These are phyloP conservation scores for Sapayoa aenigma DNA, from an alignment of 2,113 vertebrate genomes.

Conservation along the genomic window DNA sequence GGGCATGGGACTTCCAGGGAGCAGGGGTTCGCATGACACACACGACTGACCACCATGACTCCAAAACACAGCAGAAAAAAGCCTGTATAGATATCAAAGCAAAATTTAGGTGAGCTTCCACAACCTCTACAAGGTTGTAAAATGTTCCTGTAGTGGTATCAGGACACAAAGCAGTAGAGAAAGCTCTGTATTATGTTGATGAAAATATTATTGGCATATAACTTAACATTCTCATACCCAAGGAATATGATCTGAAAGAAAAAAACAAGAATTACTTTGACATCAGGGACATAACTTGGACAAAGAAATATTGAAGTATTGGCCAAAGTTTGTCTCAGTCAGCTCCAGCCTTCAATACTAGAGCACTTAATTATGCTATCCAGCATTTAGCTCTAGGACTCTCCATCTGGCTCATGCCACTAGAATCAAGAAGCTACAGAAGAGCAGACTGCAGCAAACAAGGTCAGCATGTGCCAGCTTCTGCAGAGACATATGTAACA, in stretches of 20 bases:
- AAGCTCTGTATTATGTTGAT: background rate
- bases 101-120: background rate
- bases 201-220: background rate
- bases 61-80: background rate
- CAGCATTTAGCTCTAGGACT: slow-evolving; percentile 17
- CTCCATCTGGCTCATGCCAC: slow-evolving; percentile 7
- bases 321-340: background rate
- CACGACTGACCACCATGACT: background rate
- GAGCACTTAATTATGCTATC: slow-evolving; percentile 9
- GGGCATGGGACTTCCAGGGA: background rate
- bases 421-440: slow-evolving; percentile 18
- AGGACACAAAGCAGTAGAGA: background rate
- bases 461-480: slow-evolving; percentile 4
- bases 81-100: background rate
- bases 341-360: background rate
- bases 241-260: background rate
- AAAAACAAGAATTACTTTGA: background rate
- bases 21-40: background rate
- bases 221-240: background rate
- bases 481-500: background rate
- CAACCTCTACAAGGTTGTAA: background rate
- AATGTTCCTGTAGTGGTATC: background rate
- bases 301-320: background rate
- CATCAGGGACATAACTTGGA: background rate
- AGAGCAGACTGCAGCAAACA: slow-evolving; percentile 32